Percentiles rank a stretch among this genome's conserved stretches.
Evolutionary conservation across 2,888 invertebrate genomes (phyloP).

Genomic region (Noctua janthina): DNA sequence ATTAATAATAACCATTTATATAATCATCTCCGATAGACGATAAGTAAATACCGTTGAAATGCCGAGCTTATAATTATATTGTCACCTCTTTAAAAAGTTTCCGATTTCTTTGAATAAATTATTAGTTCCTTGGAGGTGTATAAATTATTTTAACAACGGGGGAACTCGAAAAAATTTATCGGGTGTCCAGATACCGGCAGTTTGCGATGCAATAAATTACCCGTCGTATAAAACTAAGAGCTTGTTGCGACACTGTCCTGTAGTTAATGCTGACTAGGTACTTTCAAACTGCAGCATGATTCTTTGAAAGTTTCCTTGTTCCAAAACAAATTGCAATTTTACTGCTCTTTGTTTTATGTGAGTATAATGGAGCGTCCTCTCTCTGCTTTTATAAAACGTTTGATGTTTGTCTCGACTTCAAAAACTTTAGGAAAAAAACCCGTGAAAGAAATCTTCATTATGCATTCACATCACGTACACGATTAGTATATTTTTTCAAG

Average conservation of each 20-base stretch:
- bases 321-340: slow-evolving; percentile 53
- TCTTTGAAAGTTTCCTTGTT: slow-evolving; percentile 48
- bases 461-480: slow-evolving; percentile 1
- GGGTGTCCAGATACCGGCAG: slow-evolving; percentile 61
- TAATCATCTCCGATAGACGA: neutral
- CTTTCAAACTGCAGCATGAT: slow-evolving; percentile 41
- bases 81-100: slow-evolving; percentile 15
- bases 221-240: slow-evolving; percentile 52
- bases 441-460: neutral
- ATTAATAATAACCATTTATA: neutral
- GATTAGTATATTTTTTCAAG: slow-evolving; percentile 7
- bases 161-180: slow-evolving; percentile 61
- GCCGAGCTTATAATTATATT: slow-evolving; percentile 2
- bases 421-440: neutral
- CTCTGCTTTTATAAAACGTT: slow-evolving; percentile 30
- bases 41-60: slow-evolving; percentile 1
- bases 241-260: slow-evolving; percentile 50
- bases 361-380: slow-evolving; percentile 26
- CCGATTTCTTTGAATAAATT: slow-evolving; percentile 37
- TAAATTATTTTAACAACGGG: slow-evolving; percentile 60
- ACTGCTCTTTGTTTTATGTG: slow-evolving; percentile 37
- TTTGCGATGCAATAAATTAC: slow-evolving; percentile 67
- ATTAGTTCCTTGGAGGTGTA: slow-evolving; percentile 40
- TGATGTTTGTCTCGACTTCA: slow-evolving; percentile 25
- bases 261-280: slow-evolving; percentile 34